Conservation (phyloP, 2,113 vertebrate genomes). For the Pseudopipra pipra region DNA sequence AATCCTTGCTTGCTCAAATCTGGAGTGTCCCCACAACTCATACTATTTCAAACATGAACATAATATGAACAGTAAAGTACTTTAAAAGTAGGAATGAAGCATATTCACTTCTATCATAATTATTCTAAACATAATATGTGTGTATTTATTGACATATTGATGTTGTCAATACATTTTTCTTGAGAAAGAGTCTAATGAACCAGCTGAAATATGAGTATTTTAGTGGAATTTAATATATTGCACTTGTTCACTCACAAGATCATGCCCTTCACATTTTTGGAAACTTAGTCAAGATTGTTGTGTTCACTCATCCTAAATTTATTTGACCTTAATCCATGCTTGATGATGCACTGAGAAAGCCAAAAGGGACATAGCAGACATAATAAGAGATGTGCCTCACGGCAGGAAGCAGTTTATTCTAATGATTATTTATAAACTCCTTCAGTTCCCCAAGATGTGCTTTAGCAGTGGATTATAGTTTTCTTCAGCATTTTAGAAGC, state of each 20-base stretch:
- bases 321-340: conserved; percentile 55
- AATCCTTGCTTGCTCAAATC: neutral
- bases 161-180: neutral
- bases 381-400: conserved; percentile 39
- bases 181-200: neutral
- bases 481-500: conserved; percentile 8
- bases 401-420: conserved; percentile 42
- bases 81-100: neutral
- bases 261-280: neutral
- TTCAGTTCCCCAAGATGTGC: conserved; percentile 9
- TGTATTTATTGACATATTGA: neutral
- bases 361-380: neutral
- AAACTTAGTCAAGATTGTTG: conserved; percentile 16
- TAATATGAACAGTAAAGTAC: neutral
- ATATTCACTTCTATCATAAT: neutral
- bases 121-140: neutral
- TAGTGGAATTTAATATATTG: neutral
- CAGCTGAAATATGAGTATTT: neutral
- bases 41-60: neutral
- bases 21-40: neutral
- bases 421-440: conserved; percentile 51
- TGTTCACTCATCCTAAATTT: conserved; percentile 21
- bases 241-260: neutral
- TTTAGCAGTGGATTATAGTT: neutral
- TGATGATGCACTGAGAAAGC: conserved; percentile 46